Percentiles rank a stretch among this genome's conserved stretches.
Evolutionary conservation across 2,888 invertebrate species (phyloP).

Genomic region (Allygus modestus): DNA sequence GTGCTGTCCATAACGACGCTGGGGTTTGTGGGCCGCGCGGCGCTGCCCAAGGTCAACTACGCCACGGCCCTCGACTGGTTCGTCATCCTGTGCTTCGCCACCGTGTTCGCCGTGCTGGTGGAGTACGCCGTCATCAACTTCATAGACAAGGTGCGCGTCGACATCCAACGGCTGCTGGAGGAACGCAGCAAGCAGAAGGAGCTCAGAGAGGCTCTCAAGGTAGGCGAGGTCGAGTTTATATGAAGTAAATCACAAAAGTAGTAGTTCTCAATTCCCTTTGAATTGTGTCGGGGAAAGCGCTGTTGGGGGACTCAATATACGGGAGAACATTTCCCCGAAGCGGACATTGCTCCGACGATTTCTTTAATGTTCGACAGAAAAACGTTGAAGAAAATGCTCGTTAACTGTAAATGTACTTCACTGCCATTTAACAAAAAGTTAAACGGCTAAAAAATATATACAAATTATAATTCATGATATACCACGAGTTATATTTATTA

Average conservation of each 20-base stretch:
- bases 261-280: background rate
- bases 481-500: too few species aligned
- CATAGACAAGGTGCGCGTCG: slow-evolving; percentile 76
- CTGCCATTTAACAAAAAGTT: too few species aligned
- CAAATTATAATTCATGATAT: too few species aligned
- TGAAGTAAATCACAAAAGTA: background rate
- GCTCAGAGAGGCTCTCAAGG: slow-evolving; percentile 18
- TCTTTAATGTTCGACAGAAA: too few species aligned
- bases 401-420: too few species aligned
- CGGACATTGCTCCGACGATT: too few species aligned
- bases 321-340: too few species aligned
- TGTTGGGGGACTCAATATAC: too few species aligned
- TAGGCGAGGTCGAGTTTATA: slow-evolving; percentile 1
- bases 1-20: slow-evolving; percentile 82
- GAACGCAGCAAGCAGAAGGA: slow-evolving; percentile 67
- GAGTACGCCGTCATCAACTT: slow-evolving; percentile 81
- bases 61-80: slow-evolving; percentile 81
- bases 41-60: slow-evolving; percentile 79
- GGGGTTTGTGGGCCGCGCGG: slow-evolving; percentile 79
- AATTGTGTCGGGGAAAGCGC: too few species aligned
- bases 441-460: too few species aligned
- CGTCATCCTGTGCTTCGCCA: slow-evolving; percentile 80
- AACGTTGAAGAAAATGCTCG: too few species aligned
- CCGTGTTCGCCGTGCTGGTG: slow-evolving; percentile 80
- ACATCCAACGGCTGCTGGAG: slow-evolving; percentile 71